Conservation (phyloP, 2,113 vertebrate species). For the Poeciliopsis prolifica region DNA sequence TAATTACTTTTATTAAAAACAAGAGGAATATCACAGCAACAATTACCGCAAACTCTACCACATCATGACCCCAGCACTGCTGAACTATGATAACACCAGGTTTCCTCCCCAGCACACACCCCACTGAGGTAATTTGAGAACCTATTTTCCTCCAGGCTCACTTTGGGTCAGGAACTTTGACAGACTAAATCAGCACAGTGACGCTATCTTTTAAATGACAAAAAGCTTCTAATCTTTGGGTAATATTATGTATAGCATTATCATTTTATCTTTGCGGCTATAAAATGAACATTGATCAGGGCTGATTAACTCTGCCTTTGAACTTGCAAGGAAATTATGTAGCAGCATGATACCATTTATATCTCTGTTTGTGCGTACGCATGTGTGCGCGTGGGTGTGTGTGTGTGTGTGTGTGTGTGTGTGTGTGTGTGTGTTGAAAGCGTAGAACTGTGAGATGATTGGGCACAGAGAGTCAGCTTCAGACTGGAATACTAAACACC, state of each 20-base stretch:
- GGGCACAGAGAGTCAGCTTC: constrained; percentile 41
- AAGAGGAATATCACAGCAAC: neutral
- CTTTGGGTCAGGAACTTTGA: constrained; percentile 42
- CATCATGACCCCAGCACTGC: neutral
- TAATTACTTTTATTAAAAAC: neutral
- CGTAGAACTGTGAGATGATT: constrained; percentile 56
- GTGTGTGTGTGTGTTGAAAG: constrained; percentile 23
- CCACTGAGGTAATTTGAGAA: constrained; percentile 13
- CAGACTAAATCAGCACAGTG: constrained; percentile 39
- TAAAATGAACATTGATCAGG: constrained; percentile 60
- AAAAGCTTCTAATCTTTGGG: constrained; percentile 40
- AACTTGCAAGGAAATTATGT: constrained; percentile 54
- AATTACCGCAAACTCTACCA: neutral
- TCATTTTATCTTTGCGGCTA: constrained; percentile 56
- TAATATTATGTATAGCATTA: constrained; percentile 46
- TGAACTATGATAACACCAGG: constrained; percentile 9
- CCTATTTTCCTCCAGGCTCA: constrained; percentile 22
- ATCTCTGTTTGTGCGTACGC: constrained; percentile 12
- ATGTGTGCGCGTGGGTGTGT: neutral
- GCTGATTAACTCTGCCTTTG: constrained; percentile 60
- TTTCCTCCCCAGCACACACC: constrained; percentile 3
- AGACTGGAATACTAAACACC: constrained; percentile 64
- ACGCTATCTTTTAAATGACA: constrained; percentile 38
- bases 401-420: constrained; percentile 18
- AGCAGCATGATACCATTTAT: constrained; percentile 43